Evolutionary conservation across 2,888 invertebrate species (phyloP), one percentile per base, ranked within the genome.

Genomic region (Rugalucina vietnamica): DNA sequence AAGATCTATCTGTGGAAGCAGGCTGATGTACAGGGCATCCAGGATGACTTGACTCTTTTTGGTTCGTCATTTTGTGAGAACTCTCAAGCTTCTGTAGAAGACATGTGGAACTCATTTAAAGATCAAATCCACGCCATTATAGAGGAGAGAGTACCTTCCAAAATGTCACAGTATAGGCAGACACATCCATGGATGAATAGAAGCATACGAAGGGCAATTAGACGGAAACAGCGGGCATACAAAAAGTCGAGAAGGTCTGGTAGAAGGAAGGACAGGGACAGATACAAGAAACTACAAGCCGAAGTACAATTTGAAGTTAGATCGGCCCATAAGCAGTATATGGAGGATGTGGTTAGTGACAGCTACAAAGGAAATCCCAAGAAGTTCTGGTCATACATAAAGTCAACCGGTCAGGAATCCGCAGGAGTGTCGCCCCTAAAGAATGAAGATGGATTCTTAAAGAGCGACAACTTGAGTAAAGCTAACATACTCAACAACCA

Each of bases 1-100:
- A 49, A 72, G 49, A 76, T 76, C 12, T 24, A 14, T 0, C 32
- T 71, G 3, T 71, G 76, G 70, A 76, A 76, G 43, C 50, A 54
- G 34, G 71, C 76, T 14, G n/a, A 71, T n/a, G 0, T 81, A 10
- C 37, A 37, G n/a, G 57, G 37, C 0, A 57, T 49, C 2, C 37
- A 71, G 36, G 49, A 69, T 27, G 57, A 71, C 29, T 24, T 57
- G 24, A 2, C n/a, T n/a, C n/a, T n/a, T n/a, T n/a, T n/a, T n/a
- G n/a, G n/a, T n/a, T n/a, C n/a, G n/a, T n/a, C n/a, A n/a, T n/a
- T n/a, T n/a, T n/a, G n/a, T n/a, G n/a, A n/a, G n/a, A n/a, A n/a
- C n/a, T n/a, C n/a, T n/a, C n/a, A n/a, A n/a, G n/a, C n/a, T n/a
- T 21, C 54, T 4, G 24, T 54, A n/a, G 54, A 54, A 54, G 21